Base-by-base conservation (phyloP, 2,113 vertebrate genomes). In the Halichoeres trimaculatus region DNA sequence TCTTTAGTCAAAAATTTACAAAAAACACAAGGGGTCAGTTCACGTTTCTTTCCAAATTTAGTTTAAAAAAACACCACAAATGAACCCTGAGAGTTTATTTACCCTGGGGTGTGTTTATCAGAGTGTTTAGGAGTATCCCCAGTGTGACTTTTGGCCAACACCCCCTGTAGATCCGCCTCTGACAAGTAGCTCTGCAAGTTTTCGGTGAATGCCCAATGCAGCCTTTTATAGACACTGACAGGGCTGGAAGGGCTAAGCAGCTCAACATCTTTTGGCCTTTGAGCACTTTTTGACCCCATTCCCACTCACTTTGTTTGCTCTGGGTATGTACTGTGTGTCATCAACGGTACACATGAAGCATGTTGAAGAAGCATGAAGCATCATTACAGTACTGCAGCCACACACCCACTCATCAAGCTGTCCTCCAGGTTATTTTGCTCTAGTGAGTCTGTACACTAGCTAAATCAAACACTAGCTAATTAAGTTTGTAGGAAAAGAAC, bases 101-200 rank as follows among this genome's bases (percentile, higher is more conserved):
- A n/a, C n/a, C n/a, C n/a, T n/a, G n/a, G n/a, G n/a, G n/a, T n/a
- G n/a, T n/a, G n/a, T n/a, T n/a, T n/a, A n/a, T n/a, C n/a, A n/a
- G n/a, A n/a, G n/a, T n/a, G n/a, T n/a, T n/a, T n/a, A n/a, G n/a
- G n/a, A n/a, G n/a, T n/a, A n/a, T n/a, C n/a, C n/a, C n/a, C n/a
- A n/a, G n/a, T n/a, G n/a, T n/a, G n/a, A n/a, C n/a, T n/a, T n/a
- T n/a, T n/a, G n/a, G n/a, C n/a, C n/a, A n/a, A n/a, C n/a, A n/a
- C n/a, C n/a, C n/a, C n/a, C n/a, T n/a, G n/a, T n/a, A n/a, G n/a
- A n/a, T n/a, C n/a, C n/a, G n/a, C n/a, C n/a, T n/a, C n/a, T n/a
- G n/a, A n/a, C n/a, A n/a, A 40, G 45, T 50, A n/a, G 4, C 12
- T 68, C 34, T 48, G 53, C 53, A 47, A 64, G 19, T 41, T n/a